phyloP scores from a whole-genome alignment of 2,797 vertebrate genomes.

The Toxotes lorentzi region DNA sequence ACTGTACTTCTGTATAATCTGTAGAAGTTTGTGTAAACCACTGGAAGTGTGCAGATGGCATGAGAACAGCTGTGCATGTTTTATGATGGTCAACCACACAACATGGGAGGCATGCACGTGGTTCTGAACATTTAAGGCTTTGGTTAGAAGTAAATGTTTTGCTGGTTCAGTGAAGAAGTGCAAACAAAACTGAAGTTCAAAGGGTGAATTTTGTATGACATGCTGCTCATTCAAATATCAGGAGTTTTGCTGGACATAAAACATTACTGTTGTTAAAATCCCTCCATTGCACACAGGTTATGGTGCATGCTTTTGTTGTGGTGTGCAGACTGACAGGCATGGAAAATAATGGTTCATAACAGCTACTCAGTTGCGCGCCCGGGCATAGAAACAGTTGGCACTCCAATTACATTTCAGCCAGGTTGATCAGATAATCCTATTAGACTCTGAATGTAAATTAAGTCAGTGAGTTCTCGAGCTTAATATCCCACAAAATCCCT shows the following conservation, averaged over 20 bases:
- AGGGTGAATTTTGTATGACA: neutral
- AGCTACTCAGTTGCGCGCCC: constrained; percentile 7
- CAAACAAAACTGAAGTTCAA: neutral
- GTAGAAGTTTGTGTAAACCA: neutral
- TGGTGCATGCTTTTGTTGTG: neutral
- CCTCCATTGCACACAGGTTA: neutral
- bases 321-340: neutral
- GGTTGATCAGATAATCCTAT: constrained; percentile 74
- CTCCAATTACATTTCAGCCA: constrained; percentile 71
- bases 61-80: neutral
- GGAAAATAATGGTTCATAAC: constrained; percentile 7
- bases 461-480: constrained; percentile 48
- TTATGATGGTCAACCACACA: neutral
- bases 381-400: constrained; percentile 64
- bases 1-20: neutral
- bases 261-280: neutral
- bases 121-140: neutral
- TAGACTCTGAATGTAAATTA: constrained; percentile 69
- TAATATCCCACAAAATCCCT: constrained; percentile 61
- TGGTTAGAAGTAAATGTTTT: neutral
- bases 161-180: neutral
- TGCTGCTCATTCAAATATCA: neutral
- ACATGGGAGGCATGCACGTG: neutral
- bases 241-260: neutral
- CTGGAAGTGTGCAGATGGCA: neutral